These are phyloP conservation scores for Drosophila pruinosa DNA, from an alignment of 1,140 invertebrate genomes.

Conservation along the genomic window DNA sequence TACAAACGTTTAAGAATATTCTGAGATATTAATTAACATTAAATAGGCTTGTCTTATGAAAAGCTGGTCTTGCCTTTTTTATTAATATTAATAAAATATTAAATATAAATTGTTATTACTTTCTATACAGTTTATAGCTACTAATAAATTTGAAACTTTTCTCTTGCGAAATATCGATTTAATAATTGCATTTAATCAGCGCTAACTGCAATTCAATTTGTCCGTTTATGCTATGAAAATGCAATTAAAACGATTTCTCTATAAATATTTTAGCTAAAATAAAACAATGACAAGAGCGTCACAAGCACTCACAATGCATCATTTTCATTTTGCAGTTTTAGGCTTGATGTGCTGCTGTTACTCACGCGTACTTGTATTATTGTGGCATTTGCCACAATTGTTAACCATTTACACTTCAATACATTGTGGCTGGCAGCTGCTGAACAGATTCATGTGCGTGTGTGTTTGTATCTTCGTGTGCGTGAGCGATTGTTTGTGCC, in stretches of 20 bases:
- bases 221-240: conserved; percentile 53
- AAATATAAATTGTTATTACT: too few species aligned
- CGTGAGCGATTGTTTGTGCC: conserved; percentile 30
- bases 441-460: conserved; percentile 19
- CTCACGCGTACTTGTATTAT: conserved; percentile 8
- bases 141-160: background rate
- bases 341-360: conserved; percentile 43
- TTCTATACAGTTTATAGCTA: too few species aligned
- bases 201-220: conserved; percentile 6
- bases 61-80: too few species aligned
- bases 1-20: too few species aligned
- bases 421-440: conserved; percentile 59
- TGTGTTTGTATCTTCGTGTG: conserved; percentile 20
- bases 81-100: too few species aligned
- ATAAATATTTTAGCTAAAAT: conserved; percentile 35
- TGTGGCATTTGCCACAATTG: conserved; percentile 57
- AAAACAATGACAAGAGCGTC: conserved; percentile 40
- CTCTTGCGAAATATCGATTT: conserved; percentile 2
- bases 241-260: conserved; percentile 54
- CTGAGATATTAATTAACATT: too few species aligned
- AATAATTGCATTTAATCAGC: conserved; percentile 1
- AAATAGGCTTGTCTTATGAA: too few species aligned
- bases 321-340: conserved; percentile 11
- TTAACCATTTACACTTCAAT: conserved; percentile 79
- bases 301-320: conserved; percentile 44